A percentile compares a stretch with the other conserved stretches of the same genome.
Evolutionary conservation across 2,113 vertebrate genomes (phyloP).

Genomic region (Eurypyga helias): DNA sequence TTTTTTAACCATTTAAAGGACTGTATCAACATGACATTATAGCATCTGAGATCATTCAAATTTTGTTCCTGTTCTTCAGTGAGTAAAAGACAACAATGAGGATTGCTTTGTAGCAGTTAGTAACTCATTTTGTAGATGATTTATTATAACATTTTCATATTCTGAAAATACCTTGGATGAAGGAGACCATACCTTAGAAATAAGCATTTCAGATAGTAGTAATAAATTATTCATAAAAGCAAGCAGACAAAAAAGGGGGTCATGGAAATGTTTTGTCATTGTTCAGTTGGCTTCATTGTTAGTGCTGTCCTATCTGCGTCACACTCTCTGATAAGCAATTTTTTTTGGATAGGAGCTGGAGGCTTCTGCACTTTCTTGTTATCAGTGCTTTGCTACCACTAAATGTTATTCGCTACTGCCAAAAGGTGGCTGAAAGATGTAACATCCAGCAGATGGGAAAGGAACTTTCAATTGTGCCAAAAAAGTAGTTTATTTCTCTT

Average conservation of each 20-base stretch:
- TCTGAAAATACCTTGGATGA: neutral
- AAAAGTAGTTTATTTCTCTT: neutral
- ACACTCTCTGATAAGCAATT: neutral
- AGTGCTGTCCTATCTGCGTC: neutral
- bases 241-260: neutral
- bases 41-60: neutral
- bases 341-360: neutral
- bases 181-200: neutral
- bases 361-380: neutral
- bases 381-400: neutral
- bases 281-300: neutral
- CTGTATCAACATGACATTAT: neutral
- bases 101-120: neutral
- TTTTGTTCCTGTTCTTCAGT: neutral
- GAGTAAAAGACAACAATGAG: neutral
- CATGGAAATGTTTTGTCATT: neutral
- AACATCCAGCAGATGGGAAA: neutral
- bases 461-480: neutral
- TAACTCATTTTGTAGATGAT: neutral
- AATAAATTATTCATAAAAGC: neutral
- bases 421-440: neutral
- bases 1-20: neutral
- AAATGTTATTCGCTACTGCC: neutral
- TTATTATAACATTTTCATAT: neutral
- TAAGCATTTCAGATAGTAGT: neutral